Percentiles rank a stretch among this genome's conserved stretches.
These are phyloP conservation scores for Tautogolabrus adspersus DNA, from an alignment of 2,113 vertebrate species.

Conservation along the genomic window DNA sequence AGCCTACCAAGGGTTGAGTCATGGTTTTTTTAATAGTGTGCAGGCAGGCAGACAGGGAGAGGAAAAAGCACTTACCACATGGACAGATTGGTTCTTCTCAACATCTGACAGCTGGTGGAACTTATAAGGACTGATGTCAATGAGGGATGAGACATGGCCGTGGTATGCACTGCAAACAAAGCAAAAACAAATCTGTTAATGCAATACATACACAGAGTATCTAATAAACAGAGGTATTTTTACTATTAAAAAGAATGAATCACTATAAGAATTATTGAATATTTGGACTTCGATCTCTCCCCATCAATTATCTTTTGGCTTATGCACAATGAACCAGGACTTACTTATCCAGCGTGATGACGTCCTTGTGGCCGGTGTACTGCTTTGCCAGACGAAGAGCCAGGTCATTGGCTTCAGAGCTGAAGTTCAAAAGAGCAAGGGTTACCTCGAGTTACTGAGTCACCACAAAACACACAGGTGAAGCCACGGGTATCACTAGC, in stretches of 20 bases:
- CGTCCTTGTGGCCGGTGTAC: slow-evolving; percentile 89
- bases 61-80: slow-evolving; percentile 90
- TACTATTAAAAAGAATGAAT: too few relatives aligned
- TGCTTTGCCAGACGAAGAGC: slow-evolving; percentile 92
- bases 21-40: slow-evolving; percentile 65
- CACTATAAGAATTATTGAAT: too few relatives aligned
- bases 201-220: background rate
- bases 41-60: slow-evolving; percentile 5
- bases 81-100: slow-evolving; percentile 89
- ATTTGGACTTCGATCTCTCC: too few relatives aligned
- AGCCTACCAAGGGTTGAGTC: slow-evolving; percentile 58
- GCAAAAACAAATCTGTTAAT: background rate
- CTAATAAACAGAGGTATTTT: too few relatives aligned
- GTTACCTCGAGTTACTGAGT: slow-evolving; percentile 75
- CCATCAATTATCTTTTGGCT: background rate
- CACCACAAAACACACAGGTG: slow-evolving; percentile 78
- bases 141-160: slow-evolving; percentile 95
- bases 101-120: slow-evolving; percentile 88
- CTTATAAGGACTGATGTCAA: slow-evolving; percentile 99
- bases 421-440: slow-evolving; percentile 78
- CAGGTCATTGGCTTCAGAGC: slow-evolving; percentile 98
- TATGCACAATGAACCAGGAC: background rate
- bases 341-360: slow-evolving; percentile 98
- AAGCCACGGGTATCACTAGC: slow-evolving; percentile 17
- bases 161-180: slow-evolving; percentile 92